Conservation (phyloP, 2,113 vertebrate species). For the Xyrauchen texanus region DNA sequence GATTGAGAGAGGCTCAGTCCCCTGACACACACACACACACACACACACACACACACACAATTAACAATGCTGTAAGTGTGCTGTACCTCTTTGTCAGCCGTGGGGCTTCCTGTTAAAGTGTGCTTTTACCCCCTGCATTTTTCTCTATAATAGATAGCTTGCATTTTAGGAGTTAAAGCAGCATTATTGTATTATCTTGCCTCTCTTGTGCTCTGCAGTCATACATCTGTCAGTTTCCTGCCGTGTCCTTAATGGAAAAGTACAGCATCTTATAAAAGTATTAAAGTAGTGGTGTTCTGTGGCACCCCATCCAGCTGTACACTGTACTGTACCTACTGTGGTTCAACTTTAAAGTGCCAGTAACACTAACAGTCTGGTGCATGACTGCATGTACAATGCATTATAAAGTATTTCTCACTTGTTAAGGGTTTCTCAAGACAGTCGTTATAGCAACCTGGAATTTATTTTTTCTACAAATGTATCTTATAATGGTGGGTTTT, state of each 20-base stretch:
- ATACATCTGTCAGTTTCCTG: constrained; percentile 1
- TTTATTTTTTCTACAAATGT: neutral
- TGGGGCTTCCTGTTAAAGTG: constrained; percentile 23
- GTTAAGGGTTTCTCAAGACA: neutral
- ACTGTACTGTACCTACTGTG: constrained; percentile 4
- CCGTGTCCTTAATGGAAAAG: constrained; percentile 40
- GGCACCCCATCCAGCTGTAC: neutral
- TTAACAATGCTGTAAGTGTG: constrained; percentile 32
- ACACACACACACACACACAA: constrained; percentile 21
- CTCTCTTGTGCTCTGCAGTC: constrained; percentile 5
- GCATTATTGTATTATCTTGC: constrained; percentile 34
- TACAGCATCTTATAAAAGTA: constrained; percentile 25
- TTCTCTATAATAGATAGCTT: constrained; percentile 56
- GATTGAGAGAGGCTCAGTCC: neutral
- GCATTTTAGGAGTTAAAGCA: constrained; percentile 33
- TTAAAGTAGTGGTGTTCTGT: constrained; percentile 25
- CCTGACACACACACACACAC: neutral
- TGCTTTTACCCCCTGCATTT: constrained; percentile 22
- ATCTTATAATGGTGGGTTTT: neutral
- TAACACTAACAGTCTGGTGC: constrained; percentile 4
- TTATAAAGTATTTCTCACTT: neutral
- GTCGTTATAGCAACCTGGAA: neutral
- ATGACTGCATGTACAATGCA: neutral
- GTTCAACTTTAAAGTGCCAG: neutral
- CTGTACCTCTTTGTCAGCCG: constrained; percentile 24